Base-by-base conservation (phyloP, 1,140 invertebrate genomes). In the Neelides sp. region DNA sequence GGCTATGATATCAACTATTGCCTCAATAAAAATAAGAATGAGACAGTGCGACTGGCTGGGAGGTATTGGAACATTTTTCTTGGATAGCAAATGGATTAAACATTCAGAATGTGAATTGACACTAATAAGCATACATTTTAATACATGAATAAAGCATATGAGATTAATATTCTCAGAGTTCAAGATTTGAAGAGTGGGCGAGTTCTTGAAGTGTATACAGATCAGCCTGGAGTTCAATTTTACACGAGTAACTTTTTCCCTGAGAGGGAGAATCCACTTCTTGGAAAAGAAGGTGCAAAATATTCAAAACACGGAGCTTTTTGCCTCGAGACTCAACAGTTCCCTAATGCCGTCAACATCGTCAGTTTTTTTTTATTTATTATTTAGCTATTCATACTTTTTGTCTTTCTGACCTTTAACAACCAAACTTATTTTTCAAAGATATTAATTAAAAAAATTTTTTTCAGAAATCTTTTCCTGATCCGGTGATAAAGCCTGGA, bases 311-410 rank as follows among this genome's bases (percentile, higher is more conserved):
- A 92, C 58, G 81, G 78, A 1, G 85, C 79, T 1, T 81, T 95
- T 54, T 92, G 85, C 63, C 69, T 95, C 28, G 89, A 95, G 68
- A 88, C 91, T 0, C 90, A 95, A 68, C 85, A 84, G 62, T 95
- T 81, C 72, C 91, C 91, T 0, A 83, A 96, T 69, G 83, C 89
- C 10, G 69, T 92, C 1, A 88, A 95, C 71, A 75, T 90, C 66
- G 75, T 84, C 68, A 71, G 69, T 68, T 28, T 22, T 23, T 5
- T 55, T 54, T 12, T 60, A 41, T 41, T 61, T 53, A 39, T 61
- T 61, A 7, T 57, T 58, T 37, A 58, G 15, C 10, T 8, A 32
- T 34, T 40, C 15, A 37, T 43, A 3, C n/a, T n/a, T n/a, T n/a
- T n/a, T n/a, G n/a, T n/a, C n/a, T n/a, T n/a, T n/a, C n/a, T 12